A percentile compares a stretch with the other conserved stretches of the same genome.
Conservation (phyloP, 2,888 invertebrate genomes). For the Osmoderma eremita region DNA sequence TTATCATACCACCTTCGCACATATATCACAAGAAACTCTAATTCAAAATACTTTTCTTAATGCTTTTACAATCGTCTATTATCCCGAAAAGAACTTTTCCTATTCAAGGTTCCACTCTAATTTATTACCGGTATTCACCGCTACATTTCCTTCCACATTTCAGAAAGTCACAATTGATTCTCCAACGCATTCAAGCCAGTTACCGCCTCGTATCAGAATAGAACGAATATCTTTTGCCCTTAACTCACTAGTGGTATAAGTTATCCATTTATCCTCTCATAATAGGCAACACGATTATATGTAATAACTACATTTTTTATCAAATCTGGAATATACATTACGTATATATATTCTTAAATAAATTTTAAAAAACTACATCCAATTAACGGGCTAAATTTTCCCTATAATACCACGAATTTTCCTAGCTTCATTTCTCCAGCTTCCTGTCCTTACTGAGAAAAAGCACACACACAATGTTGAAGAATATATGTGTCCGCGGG, state of each 20-base stretch:
- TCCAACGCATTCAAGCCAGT: background rate
- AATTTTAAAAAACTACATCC: no score
- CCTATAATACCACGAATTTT: no score
- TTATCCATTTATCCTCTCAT: no score
- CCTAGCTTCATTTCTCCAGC: background rate
- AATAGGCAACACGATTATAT: no score
- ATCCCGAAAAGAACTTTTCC: constrained; percentile 14
- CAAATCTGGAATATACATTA: no score
- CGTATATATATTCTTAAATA: no score
- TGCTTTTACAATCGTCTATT: constrained; percentile 5
- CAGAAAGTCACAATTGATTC: constrained; percentile 5
- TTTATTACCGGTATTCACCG: constrained; percentile 27
- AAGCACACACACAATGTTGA: background rate
- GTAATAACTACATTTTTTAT: no score
- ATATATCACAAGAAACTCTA: no score
- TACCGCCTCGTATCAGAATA: background rate
- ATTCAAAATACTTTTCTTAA: constrained; percentile 1
- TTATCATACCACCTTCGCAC: no score
- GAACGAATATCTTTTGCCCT: background rate
- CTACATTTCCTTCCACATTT: constrained; percentile 23
- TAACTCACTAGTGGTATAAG: background rate
- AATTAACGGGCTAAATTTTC: no score
- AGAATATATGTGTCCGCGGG: background rate
- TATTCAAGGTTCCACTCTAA: constrained; percentile 8
- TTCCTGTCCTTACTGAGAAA: constrained; percentile 4